Percentiles rank a stretch among this genome's conserved stretches.
phyloP scores from a whole-genome alignment of 2,888 invertebrate species.

The Conistra vaccinii region DNA sequence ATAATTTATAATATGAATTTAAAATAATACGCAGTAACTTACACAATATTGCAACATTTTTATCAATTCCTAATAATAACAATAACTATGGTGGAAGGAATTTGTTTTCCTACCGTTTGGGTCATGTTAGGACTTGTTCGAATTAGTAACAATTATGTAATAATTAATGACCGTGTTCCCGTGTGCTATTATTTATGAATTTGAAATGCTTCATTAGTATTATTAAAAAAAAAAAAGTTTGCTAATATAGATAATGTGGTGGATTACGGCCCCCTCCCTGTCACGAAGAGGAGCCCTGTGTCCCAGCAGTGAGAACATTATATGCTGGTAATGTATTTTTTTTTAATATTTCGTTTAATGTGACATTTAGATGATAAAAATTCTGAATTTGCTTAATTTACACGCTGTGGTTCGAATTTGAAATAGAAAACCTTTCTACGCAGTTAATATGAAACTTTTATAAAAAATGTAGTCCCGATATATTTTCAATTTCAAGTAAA shows the following conservation, averaged over 20 bases:
- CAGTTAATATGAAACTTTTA: background rate
- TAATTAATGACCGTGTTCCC: background rate
- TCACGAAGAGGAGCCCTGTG: too few relatives aligned
- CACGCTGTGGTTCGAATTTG: too few relatives aligned
- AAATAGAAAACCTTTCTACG: background rate
- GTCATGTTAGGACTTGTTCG: conserved; percentile 30
- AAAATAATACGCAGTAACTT: conserved; percentile 22
- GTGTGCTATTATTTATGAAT: background rate
- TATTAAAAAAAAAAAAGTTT: background rate
- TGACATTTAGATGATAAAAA: too few relatives aligned
- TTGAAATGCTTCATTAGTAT: background rate
- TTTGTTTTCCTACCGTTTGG: conserved; percentile 8
- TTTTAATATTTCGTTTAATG: too few relatives aligned
- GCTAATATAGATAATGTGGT: too few relatives aligned
- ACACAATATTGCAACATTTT: conserved; percentile 44
- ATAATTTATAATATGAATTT: background rate
- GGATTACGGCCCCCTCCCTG: too few relatives aligned
- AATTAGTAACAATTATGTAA: background rate
- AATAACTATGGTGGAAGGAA: background rate
- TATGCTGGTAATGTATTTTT: too few relatives aligned
- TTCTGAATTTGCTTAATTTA: too few relatives aligned
- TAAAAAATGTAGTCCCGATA: too few relatives aligned
- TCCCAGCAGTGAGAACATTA: too few relatives aligned
- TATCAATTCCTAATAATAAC: conserved; percentile 9
- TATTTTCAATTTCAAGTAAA: background rate